Evolutionary conservation across 2,888 invertebrate genomes (phyloP).

Genomic region (Temnothorax unifasciatus): DNA sequence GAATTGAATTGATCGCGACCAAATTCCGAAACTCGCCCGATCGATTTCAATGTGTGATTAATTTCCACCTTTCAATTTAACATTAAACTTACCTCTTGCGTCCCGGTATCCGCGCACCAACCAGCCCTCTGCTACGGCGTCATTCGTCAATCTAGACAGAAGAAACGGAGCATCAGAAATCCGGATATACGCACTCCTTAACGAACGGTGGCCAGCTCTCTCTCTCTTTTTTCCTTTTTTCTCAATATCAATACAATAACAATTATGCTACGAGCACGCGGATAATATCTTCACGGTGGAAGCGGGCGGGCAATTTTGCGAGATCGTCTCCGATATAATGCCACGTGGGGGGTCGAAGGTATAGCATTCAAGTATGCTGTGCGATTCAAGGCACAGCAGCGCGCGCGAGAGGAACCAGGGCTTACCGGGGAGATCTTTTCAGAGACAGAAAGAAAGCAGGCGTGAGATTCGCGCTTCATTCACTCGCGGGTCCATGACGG

Average conservation of each 20-base stretch:
- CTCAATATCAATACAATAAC: slow-evolving; percentile 6
- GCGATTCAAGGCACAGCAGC: slow-evolving; percentile 51
- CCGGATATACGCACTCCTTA: not conserved
- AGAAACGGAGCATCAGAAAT: slow-evolving; percentile 17
- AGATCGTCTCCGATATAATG: slow-evolving; percentile 56
- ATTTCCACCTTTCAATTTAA: slow-evolving; percentile 4
- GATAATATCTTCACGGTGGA: slow-evolving; percentile 43
- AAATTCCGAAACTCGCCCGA: not conserved
- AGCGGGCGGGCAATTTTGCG: slow-evolving; percentile 51
- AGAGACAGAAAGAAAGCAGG: slow-evolving; percentile 71
- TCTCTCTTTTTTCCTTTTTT: not conserved
- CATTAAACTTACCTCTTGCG: slow-evolving; percentile 81
- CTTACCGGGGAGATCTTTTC: slow-evolving; percentile 65
- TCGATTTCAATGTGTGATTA: slow-evolving; percentile 28
- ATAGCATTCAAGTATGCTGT: slow-evolving; percentile 42
- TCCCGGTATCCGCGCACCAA: slow-evolving; percentile 82
- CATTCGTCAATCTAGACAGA: slow-evolving; percentile 83
- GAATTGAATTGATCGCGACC: slow-evolving; percentile 6
- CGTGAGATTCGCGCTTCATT: slow-evolving; percentile 78
- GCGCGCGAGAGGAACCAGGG: slow-evolving; percentile 35
- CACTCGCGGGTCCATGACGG: slow-evolving; percentile 63
- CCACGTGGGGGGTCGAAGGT: slow-evolving; percentile 55
- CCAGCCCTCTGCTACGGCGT: slow-evolving; percentile 84
- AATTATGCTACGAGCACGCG: not conserved
- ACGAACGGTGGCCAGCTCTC: not conserved